Evolutionary conservation across 2,797 vertebrate species (phyloP).

Genomic region (Podargus strigoides): DNA sequence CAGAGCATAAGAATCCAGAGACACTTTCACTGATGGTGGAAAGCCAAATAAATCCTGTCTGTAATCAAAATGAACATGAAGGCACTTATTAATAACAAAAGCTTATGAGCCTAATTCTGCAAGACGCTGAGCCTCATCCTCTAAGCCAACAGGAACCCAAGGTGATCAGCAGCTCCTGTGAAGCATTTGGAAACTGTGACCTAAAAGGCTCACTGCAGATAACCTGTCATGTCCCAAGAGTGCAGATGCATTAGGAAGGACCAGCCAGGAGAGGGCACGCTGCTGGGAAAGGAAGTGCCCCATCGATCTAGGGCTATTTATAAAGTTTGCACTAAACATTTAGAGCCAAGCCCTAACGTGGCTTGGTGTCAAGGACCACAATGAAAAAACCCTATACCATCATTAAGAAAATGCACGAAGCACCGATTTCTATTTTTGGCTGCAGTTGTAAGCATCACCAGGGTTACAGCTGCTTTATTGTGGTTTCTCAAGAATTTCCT

Average conservation of each 20-base stretch:
- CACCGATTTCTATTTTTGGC: slow-evolving; percentile 28
- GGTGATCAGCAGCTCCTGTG: neutral
- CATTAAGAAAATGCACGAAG: slow-evolving; percentile 42
- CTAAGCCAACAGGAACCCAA: neutral
- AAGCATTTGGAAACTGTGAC: neutral
- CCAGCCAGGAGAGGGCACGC: neutral
- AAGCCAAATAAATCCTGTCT: slow-evolving; percentile 24
- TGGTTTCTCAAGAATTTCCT: slow-evolving; percentile 59
- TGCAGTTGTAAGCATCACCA: neutral
- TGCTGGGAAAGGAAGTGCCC: neutral
- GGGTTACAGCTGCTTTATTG: slow-evolving; percentile 56
- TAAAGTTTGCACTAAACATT: slow-evolving; percentile 3
- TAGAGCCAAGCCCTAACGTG: slow-evolving; percentile 19
- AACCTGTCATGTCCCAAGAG: neutral
- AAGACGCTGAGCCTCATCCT: neutral
- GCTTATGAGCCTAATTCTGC: neutral
- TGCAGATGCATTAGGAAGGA: neutral
- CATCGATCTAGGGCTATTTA: neutral
- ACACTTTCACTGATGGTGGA: neutral
- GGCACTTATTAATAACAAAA: slow-evolving; percentile 47
- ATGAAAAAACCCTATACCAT: slow-evolving; percentile 1
- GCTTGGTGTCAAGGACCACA: slow-evolving; percentile 34
- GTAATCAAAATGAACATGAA: neutral
- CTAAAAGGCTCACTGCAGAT: neutral
- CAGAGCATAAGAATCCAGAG: slow-evolving; percentile 4